A percentile compares a stretch with the other conserved stretches of the same genome.
phyloP scores from a whole-genome alignment of 2,113 vertebrate species.

The Odobenus rosmarus region DNA sequence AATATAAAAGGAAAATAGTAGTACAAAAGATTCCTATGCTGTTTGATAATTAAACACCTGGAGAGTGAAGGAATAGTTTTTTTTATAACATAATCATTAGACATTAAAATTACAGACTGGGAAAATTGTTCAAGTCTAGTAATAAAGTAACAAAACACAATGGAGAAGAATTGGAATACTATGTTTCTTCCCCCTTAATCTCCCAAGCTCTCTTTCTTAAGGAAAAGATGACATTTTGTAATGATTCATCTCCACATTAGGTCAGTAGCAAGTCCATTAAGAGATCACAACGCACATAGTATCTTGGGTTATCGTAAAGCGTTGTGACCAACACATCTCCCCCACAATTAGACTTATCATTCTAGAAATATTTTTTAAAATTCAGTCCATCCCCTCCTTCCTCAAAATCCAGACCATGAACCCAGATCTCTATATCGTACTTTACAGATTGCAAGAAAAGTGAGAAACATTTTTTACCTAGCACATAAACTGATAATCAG shows the following conservation, averaged over 20 bases:
- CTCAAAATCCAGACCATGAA: not conserved
- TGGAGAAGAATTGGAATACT: not conserved
- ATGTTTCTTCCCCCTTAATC: not conserved
- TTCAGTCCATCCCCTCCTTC: not conserved
- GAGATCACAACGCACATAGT: not conserved
- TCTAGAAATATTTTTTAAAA: not conserved
- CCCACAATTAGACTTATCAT: not conserved
- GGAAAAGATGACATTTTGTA: not conserved
- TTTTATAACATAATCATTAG: slow-evolving; percentile 74
- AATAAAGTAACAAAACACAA: slow-evolving; percentile 57
- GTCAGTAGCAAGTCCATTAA: not conserved
- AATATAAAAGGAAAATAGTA: slow-evolving; percentile 57
- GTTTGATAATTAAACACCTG: slow-evolving; percentile 65
- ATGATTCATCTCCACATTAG: not conserved
- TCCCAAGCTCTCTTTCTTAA: not conserved
- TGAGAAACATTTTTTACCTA: not conserved
- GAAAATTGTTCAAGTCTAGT: slow-evolving; percentile 53
- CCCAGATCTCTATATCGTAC: not conserved
- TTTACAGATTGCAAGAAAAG: not conserved
- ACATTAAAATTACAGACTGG: slow-evolving; percentile 64
- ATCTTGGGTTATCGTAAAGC: not conserved
- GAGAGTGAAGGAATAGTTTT: slow-evolving; percentile 59
- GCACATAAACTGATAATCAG: not conserved
- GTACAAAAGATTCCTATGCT: slow-evolving; percentile 45
- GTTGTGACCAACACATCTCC: not conserved